Evolutionary conservation across 2,797 vertebrate genomes (phyloP).

Genomic region (Coregonus suidteri): DNA sequence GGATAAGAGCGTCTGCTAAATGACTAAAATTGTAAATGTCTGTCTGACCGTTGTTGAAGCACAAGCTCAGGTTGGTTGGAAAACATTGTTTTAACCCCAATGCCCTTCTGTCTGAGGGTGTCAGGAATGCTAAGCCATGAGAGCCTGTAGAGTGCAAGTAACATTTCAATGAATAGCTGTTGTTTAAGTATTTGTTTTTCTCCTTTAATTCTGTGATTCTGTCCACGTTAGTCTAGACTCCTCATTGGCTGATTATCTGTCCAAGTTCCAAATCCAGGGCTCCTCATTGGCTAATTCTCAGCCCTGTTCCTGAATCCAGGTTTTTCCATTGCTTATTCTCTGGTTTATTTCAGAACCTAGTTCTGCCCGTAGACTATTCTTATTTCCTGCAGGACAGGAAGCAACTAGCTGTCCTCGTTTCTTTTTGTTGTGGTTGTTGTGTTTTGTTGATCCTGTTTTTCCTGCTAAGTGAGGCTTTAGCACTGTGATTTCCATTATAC

Average conservation of each 20-base stretch:
- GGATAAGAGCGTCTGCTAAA: slow-evolving; percentile 4
- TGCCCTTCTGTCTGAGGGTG: slow-evolving; percentile 6
- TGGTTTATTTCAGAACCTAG: slow-evolving; percentile 2
- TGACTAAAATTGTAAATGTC: too few relatives aligned
- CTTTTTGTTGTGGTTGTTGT: slow-evolving; percentile 19
- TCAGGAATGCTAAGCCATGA: slow-evolving; percentile 1
- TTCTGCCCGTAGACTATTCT: slow-evolving; percentile 8
- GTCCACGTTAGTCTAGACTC: neutral
- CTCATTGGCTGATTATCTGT: neutral
- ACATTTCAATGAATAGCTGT: neutral
- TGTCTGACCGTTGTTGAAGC: neutral
- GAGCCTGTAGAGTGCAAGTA: neutral
- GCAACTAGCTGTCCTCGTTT: slow-evolving; percentile 17
- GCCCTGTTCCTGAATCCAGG: neutral
- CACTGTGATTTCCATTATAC: slow-evolving; percentile 19
- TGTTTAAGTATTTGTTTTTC: neutral
- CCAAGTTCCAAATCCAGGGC: neutral
- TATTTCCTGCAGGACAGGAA: slow-evolving; percentile 71
- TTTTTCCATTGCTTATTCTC: slow-evolving; percentile 1
- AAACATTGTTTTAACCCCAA: neutral
- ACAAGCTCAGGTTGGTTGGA: slow-evolving; percentile 20
- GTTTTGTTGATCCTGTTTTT: slow-evolving; percentile 52
- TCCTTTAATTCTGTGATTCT: neutral
- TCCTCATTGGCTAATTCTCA: slow-evolving; percentile 3
- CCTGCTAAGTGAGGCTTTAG: slow-evolving; percentile 6